Conservation (phyloP, 2,797 vertebrate genomes). For the Cossypha niveicapilla region DNA sequence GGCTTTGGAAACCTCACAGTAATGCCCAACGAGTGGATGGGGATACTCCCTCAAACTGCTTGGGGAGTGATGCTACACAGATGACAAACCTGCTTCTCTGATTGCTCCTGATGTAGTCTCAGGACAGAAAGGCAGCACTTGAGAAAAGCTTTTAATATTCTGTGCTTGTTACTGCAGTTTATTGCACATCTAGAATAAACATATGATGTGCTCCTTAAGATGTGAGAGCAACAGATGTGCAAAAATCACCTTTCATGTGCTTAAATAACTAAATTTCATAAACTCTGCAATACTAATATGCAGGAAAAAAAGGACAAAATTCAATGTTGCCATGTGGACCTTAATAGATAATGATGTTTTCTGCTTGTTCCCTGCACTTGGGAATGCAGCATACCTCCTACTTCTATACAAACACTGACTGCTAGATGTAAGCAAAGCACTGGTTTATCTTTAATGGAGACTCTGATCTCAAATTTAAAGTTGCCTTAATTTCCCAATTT, state of each 20-base stretch:
- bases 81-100: not conserved
- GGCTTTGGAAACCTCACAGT: not conserved
- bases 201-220: not conserved
- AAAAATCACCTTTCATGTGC: not conserved
- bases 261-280: not conserved
- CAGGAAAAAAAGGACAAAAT: not conserved
- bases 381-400: not conserved
- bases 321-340: not conserved
- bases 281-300: not conserved
- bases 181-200: not conserved
- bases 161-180: not conserved
- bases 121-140: not conserved
- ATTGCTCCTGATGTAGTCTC: not conserved
- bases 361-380: not conserved
- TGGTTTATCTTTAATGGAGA: not conserved
- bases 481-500: not conserved
- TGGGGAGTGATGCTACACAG: not conserved
- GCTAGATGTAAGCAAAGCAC: not conserved
- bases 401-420: not conserved
- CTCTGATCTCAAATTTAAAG: not conserved
- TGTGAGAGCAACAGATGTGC: not conserved
- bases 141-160: not conserved
- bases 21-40: accelerated
- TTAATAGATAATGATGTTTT: not conserved
- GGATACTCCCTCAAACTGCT: not conserved